Conservation (phyloP, 1,140 invertebrate genomes). For the Aphis gossypii region DNA sequence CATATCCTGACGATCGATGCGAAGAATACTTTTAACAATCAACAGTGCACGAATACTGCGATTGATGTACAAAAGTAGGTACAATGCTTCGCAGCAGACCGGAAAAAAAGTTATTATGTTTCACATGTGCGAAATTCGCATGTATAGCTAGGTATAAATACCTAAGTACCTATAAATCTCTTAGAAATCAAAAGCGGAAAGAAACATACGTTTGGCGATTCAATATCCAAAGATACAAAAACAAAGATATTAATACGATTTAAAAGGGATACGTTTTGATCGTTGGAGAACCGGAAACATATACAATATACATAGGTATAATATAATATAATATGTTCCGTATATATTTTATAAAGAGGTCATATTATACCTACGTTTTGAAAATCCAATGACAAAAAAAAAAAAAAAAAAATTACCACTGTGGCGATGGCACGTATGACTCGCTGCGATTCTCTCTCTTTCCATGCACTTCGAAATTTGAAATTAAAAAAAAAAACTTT, state of each 20-base stretch:
- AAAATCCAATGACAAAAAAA: background rate
- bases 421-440: background rate
- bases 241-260: background rate
- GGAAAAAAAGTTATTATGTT: background rate
- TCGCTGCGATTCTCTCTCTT: background rate
- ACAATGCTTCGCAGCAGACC: background rate
- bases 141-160: background rate
- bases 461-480: background rate
- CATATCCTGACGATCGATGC: slow-evolving; percentile 28
- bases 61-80: slow-evolving; percentile 5
- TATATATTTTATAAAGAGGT: background rate
- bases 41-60: background rate
- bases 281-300: background rate
- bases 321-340: background rate
- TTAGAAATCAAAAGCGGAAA: background rate
- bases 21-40: background rate
- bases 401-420: background rate
- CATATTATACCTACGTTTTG: background rate
- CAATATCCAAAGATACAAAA: background rate
- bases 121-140: background rate
- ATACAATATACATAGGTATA: background rate
- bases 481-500: slow-evolving; percentile 46
- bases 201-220: background rate
- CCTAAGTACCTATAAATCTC: background rate
- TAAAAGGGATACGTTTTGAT: background rate